phyloP scores from a whole-genome alignment of 2,888 invertebrate species.

The Myopa tessellatipennis region DNA sequence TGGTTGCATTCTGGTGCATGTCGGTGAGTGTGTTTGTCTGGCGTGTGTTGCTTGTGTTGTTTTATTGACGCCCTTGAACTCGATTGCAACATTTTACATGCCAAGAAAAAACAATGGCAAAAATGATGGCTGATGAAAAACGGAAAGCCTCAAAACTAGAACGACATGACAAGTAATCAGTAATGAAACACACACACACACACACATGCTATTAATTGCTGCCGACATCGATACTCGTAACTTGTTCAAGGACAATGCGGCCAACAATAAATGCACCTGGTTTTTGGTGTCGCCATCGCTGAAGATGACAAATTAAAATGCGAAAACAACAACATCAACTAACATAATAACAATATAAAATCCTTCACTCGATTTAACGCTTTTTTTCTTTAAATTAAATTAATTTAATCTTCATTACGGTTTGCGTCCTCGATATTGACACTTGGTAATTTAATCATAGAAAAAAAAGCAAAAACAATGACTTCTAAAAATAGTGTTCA shows the following conservation, averaged over 20 bases:
- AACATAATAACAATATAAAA: not conserved
- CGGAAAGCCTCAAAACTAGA: slow-evolving; percentile 25
- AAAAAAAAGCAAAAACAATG: too few species aligned
- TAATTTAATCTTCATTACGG: too few species aligned
- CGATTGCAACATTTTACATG: slow-evolving; percentile 39
- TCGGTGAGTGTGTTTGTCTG: slow-evolving; percentile 39
- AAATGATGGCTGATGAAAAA: not conserved
- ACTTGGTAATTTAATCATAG: not conserved
- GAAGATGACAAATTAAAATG: not conserved
- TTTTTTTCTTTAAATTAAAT: too few species aligned
- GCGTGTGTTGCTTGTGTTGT: not conserved
- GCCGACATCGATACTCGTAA: not conserved
- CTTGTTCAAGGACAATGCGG: slow-evolving; percentile 31
- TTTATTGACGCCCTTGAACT: slow-evolving; percentile 48
- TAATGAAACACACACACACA: slow-evolving; percentile 11
- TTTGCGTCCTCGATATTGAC: not conserved
- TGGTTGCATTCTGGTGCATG: slow-evolving; percentile 21
- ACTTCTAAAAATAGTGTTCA: too few species aligned
- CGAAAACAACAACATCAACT: not conserved
- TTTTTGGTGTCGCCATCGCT: not conserved
- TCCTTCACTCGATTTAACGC: not conserved
- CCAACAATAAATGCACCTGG: slow-evolving; percentile 11
- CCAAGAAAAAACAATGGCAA: slow-evolving; percentile 11
- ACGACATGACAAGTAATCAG: slow-evolving; percentile 35
- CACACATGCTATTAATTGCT: not conserved